Evolutionary conservation across 2,888 invertebrate species (phyloP).

Genomic region (Hedychridium roseum): DNA sequence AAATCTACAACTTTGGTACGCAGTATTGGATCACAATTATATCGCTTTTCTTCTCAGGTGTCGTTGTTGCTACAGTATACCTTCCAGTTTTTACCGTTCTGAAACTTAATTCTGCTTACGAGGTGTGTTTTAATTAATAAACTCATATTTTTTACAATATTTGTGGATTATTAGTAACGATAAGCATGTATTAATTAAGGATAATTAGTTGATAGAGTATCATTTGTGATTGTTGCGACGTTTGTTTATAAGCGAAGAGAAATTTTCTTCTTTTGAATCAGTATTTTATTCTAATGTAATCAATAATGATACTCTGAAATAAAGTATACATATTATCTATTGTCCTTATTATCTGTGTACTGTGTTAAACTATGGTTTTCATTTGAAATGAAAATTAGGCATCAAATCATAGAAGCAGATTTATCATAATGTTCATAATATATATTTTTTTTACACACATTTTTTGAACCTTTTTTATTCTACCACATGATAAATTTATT

Average conservation of each 20-base stretch:
- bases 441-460: neutral
- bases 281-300: neutral
- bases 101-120: conserved; percentile 82
- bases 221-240: no score
- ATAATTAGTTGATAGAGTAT: no score
- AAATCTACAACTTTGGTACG: conserved; percentile 86
- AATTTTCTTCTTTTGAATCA: no score
- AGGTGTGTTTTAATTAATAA: conserved; percentile 67
- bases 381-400: neutral
- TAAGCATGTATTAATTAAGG: no score
- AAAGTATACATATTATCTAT: no score
- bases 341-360: no score
- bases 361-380: no score
- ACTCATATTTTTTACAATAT: neutral
- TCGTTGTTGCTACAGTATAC: conserved; percentile 75
- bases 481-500: conserved; percentile 53
- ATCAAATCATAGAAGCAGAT: neutral
- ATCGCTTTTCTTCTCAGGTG: conserved; percentile 74
- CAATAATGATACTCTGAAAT: neutral
- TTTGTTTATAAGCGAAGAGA: no score
- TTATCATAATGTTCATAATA: neutral
- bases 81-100: conserved; percentile 82
- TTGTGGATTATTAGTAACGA: no score
- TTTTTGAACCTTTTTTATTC: neutral
- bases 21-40: conserved; percentile 82